Percentiles rank a stretch among this genome's conserved stretches.
Conservation (phyloP, 1,140 invertebrate species). For the Potamilus streckersoni region DNA sequence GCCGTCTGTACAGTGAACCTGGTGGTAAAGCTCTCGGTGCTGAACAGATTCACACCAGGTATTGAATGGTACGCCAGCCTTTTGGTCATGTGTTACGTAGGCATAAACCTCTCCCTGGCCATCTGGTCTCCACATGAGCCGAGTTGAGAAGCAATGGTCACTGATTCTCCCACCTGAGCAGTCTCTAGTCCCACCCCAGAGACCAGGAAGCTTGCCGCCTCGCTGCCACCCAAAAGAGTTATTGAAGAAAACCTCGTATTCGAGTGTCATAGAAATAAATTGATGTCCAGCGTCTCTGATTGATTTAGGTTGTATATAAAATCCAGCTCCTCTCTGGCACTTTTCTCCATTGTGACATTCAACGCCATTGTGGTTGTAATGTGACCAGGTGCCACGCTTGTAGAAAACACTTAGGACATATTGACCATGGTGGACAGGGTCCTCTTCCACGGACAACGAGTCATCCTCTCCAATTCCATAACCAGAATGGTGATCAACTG, state of each 20-base stretch:
- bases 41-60: constrained; percentile 20
- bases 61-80: constrained; percentile 16
- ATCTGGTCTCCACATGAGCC: constrained; percentile 50
- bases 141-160: constrained; percentile 49
- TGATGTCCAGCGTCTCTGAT: constrained; percentile 2
- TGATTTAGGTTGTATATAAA: constrained; percentile 27
- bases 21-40: constrained; percentile 22
- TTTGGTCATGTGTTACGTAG: constrained; percentile 41
- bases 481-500: constrained; percentile 1
- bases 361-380: background rate
- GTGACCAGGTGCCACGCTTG: constrained; percentile 8
- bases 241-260: constrained; percentile 40
- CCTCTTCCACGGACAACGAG: constrained; percentile 20
- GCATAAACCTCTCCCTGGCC: constrained; percentile 48
- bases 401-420: constrained; percentile 25
- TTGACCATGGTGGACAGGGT: constrained; percentile 20
- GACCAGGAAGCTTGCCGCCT: constrained; percentile 53
- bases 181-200: constrained; percentile 33
- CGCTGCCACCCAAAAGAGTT: constrained; percentile 40
- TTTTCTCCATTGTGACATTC: constrained; percentile 10
- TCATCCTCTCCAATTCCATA: constrained; percentile 27
- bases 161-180: constrained; percentile 38
- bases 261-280: constrained; percentile 16
- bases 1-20: constrained; percentile 25
- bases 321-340: constrained; percentile 36